Evolutionary conservation across 2,888 invertebrate genomes (phyloP).

Genomic region (Lithophane leautieri): DNA sequence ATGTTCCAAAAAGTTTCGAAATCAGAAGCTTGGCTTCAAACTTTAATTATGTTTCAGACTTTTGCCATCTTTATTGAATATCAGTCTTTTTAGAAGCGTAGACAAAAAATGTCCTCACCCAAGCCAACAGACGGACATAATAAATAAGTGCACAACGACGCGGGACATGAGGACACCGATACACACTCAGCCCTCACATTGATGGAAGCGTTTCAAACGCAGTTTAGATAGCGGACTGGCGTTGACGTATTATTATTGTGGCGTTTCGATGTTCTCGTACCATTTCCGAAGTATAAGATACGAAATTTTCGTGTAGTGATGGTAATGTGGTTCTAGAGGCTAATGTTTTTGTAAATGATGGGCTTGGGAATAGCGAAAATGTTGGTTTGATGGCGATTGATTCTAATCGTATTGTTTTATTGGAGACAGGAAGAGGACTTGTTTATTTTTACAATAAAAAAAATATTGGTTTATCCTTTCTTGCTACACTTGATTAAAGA

Average conservation of each 20-base stretch:
- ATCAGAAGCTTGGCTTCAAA: background rate
- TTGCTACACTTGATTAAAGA: background rate
- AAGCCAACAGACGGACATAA: constrained; percentile 50
- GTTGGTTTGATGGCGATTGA: constrained; percentile 46
- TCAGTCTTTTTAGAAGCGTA: constrained; percentile 12
- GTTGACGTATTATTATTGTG: constrained; percentile 88
- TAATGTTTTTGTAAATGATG: constrained; percentile 50
- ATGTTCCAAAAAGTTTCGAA: background rate
- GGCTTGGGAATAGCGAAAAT: constrained; percentile 37
- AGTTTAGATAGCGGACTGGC: constrained; percentile 88
- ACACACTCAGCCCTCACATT: constrained; percentile 86
- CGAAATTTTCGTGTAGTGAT: constrained; percentile 64
- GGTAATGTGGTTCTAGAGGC: constrained; percentile 49
- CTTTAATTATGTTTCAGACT: background rate
- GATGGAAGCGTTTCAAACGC: constrained; percentile 90
- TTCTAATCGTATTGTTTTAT: constrained; percentile 46
- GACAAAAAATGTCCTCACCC: constrained; percentile 33
- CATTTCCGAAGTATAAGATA: constrained; percentile 59
- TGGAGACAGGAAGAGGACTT: constrained; percentile 2
- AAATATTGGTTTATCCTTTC: background rate
- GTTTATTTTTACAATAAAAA: constrained; percentile 16
- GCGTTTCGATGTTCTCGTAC: constrained; percentile 65
- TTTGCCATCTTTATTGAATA: background rate
- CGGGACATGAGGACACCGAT: constrained; percentile 76
- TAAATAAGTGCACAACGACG: constrained; percentile 56